Evolutionary conservation across 2,113 vertebrate genomes (phyloP).

Genomic region (Chaenogobius annularis): DNA sequence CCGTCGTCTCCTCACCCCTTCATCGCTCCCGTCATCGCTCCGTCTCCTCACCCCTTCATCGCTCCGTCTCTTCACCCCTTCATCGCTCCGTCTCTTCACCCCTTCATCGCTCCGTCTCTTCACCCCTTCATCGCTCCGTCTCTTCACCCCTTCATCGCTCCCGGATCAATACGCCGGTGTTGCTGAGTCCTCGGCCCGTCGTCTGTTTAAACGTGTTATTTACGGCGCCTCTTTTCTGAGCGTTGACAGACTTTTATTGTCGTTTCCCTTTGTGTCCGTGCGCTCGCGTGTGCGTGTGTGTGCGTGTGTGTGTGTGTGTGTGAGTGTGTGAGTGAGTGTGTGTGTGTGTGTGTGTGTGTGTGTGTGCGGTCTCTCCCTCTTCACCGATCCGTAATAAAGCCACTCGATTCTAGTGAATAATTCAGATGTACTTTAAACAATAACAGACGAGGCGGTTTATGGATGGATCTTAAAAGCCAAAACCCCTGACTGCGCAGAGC

Average conservation of each 20-base stretch:
- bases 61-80: too few relatives aligned
- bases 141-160: neutral
- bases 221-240: slow-evolving; percentile 33
- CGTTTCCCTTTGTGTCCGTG: slow-evolving; percentile 8
- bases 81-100: too few relatives aligned
- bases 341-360: too few relatives aligned
- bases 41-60: too few relatives aligned
- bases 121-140: neutral
- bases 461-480: too few relatives aligned
- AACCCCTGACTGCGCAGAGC: too few relatives aligned
- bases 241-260: neutral
- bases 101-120: neutral
- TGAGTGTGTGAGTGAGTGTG: too few relatives aligned
- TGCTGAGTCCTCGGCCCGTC: neutral
- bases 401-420: neutral
- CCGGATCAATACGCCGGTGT: neutral
- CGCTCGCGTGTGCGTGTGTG: too few relatives aligned
- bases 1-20: too few relatives aligned
- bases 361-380: neutral
- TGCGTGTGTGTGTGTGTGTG: too few relatives aligned
- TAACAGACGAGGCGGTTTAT: neutral
- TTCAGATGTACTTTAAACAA: neutral
- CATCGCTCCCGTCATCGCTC: too few relatives aligned
- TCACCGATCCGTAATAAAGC: neutral
- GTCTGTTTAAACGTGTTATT: slow-evolving; percentile 52